phyloP scores from a whole-genome alignment of 2,888 invertebrate species.

The Ramazzottius varieornatus region DNA sequence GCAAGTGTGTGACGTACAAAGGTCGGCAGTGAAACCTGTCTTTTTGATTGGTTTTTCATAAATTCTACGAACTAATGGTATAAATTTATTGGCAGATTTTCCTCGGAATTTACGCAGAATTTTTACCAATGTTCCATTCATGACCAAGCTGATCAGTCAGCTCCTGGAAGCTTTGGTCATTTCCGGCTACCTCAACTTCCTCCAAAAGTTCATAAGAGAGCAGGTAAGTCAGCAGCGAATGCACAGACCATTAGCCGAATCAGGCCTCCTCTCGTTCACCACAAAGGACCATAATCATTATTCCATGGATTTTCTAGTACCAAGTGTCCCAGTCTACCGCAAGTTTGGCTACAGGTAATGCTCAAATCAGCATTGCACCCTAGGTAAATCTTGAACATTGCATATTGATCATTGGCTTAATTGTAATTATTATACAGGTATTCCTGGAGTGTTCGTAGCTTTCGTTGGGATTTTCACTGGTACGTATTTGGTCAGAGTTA shows the following conservation, averaged over 20 bases:
- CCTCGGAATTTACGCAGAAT: not conserved
- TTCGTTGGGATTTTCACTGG: not conserved
- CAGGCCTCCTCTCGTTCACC: no score
- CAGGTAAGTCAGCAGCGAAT: not conserved
- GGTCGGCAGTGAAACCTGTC: no score
- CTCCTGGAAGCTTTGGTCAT: not conserved
- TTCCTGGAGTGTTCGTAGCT: not conserved
- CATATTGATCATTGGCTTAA: no score
- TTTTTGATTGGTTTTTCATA: no score
- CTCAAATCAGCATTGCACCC: no score
- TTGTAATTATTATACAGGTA: not conserved
- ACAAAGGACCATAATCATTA: not conserved
- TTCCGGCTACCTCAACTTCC: not conserved
- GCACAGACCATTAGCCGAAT: no score
- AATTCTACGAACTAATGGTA: not conserved
- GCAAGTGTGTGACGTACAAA: not conserved
- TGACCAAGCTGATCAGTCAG: not conserved
- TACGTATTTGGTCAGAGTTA: no score
- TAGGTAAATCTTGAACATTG: no score
- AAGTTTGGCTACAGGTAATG: not conserved
- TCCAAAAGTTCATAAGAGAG: not conserved
- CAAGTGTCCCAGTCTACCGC: not conserved
- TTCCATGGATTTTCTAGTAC: not conserved
- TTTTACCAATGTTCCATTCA: not conserved
- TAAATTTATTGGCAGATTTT: not conserved